Evolutionary conservation across 2,113 vertebrate genomes (phyloP), one percentile per base, ranked within the genome.

Genomic region (Cnemophilus loriae): DNA sequence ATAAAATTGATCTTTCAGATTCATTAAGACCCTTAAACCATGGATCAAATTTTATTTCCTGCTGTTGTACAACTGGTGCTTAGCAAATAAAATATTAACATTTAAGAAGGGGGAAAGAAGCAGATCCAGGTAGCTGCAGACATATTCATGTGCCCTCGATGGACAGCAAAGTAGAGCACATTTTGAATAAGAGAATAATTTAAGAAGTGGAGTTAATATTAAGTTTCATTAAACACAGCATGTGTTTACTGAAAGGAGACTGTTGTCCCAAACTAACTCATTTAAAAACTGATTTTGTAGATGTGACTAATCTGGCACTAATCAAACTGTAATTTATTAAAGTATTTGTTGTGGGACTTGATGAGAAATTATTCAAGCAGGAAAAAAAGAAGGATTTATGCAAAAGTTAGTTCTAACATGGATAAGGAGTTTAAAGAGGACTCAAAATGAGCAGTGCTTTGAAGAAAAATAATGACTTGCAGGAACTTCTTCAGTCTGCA

Each of bases 281-380:
- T 81, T 95, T 92, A 53, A 95, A 90, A 90, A 27, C 59, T 93
- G 75, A 47, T 92, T 93, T 73, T 88, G 22, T 73, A 79, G 84
- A 55, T 3, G 2, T 87, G 35, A 47, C 69, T 94, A 87, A 93
- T 94, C 89, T 89, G 60, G 17, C 21, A 82, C 64, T 84, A 91
- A 95, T 94, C 81, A 87, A 95, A 91, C 61, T 75, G 39, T 81
- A 87, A 87, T 94, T 94, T 96, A 81, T 92, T 79, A 56, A 87
- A 89, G 56, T 82, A 68, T 94, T 95, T 95, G 78, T 91, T 93
- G 35, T 78, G 33, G 52, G 44, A 71, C 60, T 91, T 81, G 68
- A 83, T 71, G 71, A 87, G 47, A 89, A 91, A 95, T 91, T 84
- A 84, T 67, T 93, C 47, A 67, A 78, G 52, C 23, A 78, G 60